These are phyloP conservation scores for Trilocha varians DNA, from an alignment of 2,888 invertebrate genomes.

Conservation along the genomic window DNA sequence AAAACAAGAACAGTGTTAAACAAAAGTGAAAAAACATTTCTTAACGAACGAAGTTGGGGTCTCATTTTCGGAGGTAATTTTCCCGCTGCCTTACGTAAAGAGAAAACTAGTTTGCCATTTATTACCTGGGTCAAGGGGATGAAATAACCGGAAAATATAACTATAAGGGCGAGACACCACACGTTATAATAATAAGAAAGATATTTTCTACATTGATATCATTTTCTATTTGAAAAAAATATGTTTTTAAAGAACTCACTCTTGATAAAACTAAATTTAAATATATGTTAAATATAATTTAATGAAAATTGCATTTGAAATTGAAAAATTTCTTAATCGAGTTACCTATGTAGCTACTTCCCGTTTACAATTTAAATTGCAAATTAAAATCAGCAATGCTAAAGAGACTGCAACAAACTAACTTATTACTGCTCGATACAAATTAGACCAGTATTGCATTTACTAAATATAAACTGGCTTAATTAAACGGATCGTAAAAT, in stretches of 20 bases:
- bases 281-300: too few relatives aligned
- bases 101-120: not conserved
- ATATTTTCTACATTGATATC: not conserved
- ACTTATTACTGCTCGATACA: too few relatives aligned
- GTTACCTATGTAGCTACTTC: too few relatives aligned
- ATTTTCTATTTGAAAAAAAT: not conserved
- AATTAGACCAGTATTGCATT: too few relatives aligned
- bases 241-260: too few relatives aligned
- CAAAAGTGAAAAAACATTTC: not conserved
- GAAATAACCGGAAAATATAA: not conserved
- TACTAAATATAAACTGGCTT: not conserved
- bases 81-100: not conserved
- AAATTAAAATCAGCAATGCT: too few relatives aligned
- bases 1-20: not conserved
- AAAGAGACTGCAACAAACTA: too few relatives aligned
- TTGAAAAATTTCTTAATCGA: too few relatives aligned
- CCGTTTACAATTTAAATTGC: too few relatives aligned
- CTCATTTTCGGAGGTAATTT: not conserved
- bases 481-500: not conserved
- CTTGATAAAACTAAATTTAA: too few relatives aligned
- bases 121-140: not conserved
- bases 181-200: not conserved
- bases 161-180: not conserved
- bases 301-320: too few relatives aligned
- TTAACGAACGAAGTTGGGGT: conserved; percentile 1